Evolutionary conservation across 2,797 vertebrate genomes (phyloP), one percentile per base, ranked within the genome.

Genomic region (Selene dorsalis): DNA sequence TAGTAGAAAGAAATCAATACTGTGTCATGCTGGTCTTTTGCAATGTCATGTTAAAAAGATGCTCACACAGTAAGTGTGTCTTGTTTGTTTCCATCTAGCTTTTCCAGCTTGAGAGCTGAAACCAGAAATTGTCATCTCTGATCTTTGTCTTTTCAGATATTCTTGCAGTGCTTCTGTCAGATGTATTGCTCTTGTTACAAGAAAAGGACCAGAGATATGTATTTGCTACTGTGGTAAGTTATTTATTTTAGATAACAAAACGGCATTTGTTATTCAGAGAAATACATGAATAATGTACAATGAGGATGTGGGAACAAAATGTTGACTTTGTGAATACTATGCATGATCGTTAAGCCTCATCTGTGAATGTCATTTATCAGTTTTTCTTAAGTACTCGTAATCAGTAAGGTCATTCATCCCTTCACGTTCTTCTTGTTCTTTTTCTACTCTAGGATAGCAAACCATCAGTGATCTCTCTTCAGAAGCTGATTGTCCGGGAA

Each of bases 181-280:
- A 99, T 14, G 96, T 97, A 18, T 92, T 99, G 43, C 77, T 99
- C 75, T 90, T 99, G 45, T 91, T 99, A 4, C 98, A 99, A 91
- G 98, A 99, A 70, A 99, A 99, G 85, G 98, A 99, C 87, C 98
- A 99, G 93, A 95, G 96, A 94, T 98, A 96, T 0, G 83, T 92
- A 0, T 99, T 99, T 88, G 96, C 97, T 4, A 94, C 96, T 7
- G 96, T 99, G 96, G 98, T 99, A 84, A 67, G 97, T 95, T 20
- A 72, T 72, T 67, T 61, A 2, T 68, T 4, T 24, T 39, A 5
- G 0, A 18, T 38, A 65, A 55, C n/a, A 74, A 59, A 14, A 62
- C 6, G 16, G 17, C 22, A n/a, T 58, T 7, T 55, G 3, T 45
- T 45, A 52, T 48, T 63, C 32, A 32, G 57, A 70, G 2, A 8